A percentile compares a stretch with the other conserved stretches of the same genome.
phyloP scores from a whole-genome alignment of 2,113 vertebrate genomes.

The Sitta europaea region DNA sequence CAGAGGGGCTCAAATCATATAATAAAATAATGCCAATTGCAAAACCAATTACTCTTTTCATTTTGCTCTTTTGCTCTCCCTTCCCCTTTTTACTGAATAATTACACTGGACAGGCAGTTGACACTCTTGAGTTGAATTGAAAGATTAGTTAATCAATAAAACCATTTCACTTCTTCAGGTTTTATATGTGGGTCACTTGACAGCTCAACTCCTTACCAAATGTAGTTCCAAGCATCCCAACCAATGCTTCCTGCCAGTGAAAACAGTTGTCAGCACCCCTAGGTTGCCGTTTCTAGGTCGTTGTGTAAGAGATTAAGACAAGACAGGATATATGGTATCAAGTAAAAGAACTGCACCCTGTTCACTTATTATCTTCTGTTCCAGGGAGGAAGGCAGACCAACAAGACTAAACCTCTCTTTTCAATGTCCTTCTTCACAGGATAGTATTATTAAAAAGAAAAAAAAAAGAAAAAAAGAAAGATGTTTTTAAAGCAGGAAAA shows the following conservation, averaged over 20 bases:
- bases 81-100: not conserved
- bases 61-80: not conserved
- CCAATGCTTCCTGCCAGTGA: not conserved
- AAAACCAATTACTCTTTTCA: not conserved
- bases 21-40: not conserved
- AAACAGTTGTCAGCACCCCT: not conserved
- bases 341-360: not conserved
- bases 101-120: not conserved
- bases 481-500: not conserved
- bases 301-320: not conserved
- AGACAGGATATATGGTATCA: accelerated
- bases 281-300: not conserved
- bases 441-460: not conserved
- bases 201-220: not conserved
- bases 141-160: not conserved
- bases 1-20: not conserved
- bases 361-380: not conserved
- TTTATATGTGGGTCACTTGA: not conserved
- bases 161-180: not conserved
- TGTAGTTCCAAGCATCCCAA: not conserved
- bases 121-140: not conserved
- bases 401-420: not conserved
- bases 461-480: not conserved
- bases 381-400: not conserved
- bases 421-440: not conserved